Percentiles rank a stretch among this genome's conserved stretches.
Evolutionary conservation across 2,113 vertebrate species (phyloP).

Genomic region (Microcebus ravelobensis): DNA sequence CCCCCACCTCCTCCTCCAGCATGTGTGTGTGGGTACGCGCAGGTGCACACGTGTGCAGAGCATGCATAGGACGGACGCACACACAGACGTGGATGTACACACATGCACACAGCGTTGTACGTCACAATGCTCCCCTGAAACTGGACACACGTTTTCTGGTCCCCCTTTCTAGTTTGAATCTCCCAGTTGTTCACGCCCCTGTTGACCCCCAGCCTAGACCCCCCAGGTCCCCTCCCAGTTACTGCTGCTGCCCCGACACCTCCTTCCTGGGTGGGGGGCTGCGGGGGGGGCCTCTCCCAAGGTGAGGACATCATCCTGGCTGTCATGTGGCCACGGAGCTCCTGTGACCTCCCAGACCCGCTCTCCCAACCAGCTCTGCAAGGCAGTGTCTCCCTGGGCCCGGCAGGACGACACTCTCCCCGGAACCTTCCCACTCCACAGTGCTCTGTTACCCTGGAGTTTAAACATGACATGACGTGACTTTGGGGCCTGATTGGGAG

Average conservation of each 20-base stretch:
- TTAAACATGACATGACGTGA: rapidly evolving
- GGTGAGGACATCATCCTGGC: rapidly evolving
- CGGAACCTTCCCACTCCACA: neutral
- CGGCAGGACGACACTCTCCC: neutral
- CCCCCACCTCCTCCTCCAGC: neutral
- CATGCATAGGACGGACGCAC: neutral
- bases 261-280: neutral
- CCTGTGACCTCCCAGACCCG: rapidly evolving
- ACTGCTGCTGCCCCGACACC: neutral
- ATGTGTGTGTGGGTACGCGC: neutral
- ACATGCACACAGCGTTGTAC: rapidly evolving
- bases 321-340: neutral
- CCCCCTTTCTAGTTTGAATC: neutral
- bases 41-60: neutral
- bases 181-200: rapidly evolving
- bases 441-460: neutral
- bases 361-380: neutral
- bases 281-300: rapidly evolving
- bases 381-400: neutral
- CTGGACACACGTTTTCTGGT: neutral
- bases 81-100: neutral
- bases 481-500: neutral
- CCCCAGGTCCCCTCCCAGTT: neutral
- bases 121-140: rapidly evolving
- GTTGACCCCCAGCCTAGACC: too few species aligned